Evolutionary conservation across 2,888 invertebrate species (phyloP).

Genomic region (Timandra comae): DNA sequence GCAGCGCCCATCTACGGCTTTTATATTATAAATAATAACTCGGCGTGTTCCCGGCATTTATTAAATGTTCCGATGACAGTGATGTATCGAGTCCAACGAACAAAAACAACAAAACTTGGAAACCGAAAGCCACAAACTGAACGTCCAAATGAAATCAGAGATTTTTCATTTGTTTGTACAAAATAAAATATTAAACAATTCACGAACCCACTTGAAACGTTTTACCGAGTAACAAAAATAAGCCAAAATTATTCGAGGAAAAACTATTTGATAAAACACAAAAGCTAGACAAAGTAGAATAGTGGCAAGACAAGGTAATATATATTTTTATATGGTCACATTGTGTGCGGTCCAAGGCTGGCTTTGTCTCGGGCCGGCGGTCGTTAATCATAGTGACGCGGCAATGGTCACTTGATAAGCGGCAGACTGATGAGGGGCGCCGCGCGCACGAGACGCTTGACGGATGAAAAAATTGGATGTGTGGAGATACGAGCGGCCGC

Average conservation of each 20-base stretch:
- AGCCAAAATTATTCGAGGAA: not conserved
- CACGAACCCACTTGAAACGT: too few species aligned
- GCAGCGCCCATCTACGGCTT: not conserved
- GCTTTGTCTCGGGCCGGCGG: conserved; percentile 38
- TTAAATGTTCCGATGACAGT: too few species aligned
- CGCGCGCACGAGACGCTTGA: conserved; percentile 5
- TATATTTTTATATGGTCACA: conserved; percentile 29
- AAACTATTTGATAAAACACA: conserved; percentile 14
- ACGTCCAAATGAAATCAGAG: too few species aligned
- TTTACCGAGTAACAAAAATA: too few species aligned
- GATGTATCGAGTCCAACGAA: too few species aligned
- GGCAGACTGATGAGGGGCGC: conserved; percentile 22
- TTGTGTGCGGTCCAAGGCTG: conserved; percentile 28
- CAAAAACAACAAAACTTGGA: too few species aligned
- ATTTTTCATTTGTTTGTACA: too few species aligned
- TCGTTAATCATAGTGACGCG: conserved; percentile 50
- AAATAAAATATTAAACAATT: too few species aligned
- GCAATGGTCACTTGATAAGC: conserved; percentile 44
- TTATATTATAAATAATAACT: too few species aligned
- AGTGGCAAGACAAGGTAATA: conserved; percentile 28
- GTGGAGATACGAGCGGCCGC: too few species aligned
- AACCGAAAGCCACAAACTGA: too few species aligned
- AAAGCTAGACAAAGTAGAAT: conserved; percentile 38
- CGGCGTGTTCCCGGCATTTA: too few species aligned
- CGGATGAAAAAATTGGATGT: conserved; percentile 10